phyloP scores from a whole-genome alignment of 2,888 invertebrate species.

The Netelia melanura region DNA sequence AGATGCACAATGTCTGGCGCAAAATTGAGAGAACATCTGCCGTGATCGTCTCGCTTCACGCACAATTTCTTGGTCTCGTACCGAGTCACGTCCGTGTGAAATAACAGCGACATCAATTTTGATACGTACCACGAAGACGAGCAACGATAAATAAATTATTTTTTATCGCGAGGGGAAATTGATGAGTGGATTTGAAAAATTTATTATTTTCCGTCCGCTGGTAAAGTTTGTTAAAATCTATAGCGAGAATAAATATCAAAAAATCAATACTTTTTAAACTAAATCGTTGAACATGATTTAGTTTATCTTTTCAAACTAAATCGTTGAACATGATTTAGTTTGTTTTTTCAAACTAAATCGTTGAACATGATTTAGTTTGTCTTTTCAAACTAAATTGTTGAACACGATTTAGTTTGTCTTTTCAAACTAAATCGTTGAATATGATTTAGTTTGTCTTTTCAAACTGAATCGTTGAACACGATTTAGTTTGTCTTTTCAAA shows the following conservation, averaged over 20 bases:
- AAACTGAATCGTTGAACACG: no score
- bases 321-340: no score
- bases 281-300: no score
- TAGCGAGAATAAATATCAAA: not conserved
- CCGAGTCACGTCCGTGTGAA: not conserved
- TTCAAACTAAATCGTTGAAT: no score
- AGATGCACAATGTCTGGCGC: constrained; percentile 65
- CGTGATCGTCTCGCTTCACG: constrained; percentile 29
- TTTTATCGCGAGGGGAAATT: not conserved
- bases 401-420: no score
- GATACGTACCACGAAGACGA: not conserved
- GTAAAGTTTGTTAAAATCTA: not conserved
- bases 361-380: no score
- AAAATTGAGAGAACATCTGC: constrained; percentile 44
- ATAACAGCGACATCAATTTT: not conserved
- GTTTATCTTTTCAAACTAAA: no score
- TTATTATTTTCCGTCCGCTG: not conserved
- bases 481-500: no score
- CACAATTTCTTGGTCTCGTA: constrained; percentile 38
- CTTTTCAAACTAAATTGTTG: no score
- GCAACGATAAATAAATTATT: not conserved
- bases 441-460: no score
- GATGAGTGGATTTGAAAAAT: not conserved
- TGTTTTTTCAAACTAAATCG: no score
- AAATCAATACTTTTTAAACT: no score